Conservation (phyloP, 92 coral and sea anemone genomes). For the Zoanthus solanderi region DNA sequence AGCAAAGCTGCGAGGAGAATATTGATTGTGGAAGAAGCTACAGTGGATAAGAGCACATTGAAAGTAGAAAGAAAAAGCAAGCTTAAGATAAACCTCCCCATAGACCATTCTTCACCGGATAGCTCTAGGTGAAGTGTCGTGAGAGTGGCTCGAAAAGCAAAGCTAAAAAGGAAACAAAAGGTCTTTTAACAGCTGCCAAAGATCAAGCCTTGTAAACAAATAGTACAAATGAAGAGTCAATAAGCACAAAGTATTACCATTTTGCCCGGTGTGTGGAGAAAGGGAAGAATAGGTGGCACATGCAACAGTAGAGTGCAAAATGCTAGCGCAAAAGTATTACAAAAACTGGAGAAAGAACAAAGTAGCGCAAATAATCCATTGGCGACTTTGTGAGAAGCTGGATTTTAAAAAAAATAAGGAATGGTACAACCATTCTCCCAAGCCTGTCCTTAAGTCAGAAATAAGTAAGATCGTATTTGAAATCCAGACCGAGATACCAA, state of each 20-base stretch:
- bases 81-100: not conserved
- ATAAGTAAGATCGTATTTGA: not conserved
- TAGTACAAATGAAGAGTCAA: slow-evolving; percentile 9
- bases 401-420: not conserved
- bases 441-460: slow-evolving; percentile 30
- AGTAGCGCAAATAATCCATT: slow-evolving; percentile 43
- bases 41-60: not conserved
- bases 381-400: slow-evolving; percentile 20
- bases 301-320: slow-evolving; percentile 11
- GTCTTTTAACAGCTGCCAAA: not conserved
- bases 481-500: too few species aligned
- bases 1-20: not conserved
- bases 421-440: slow-evolving; percentile 21
- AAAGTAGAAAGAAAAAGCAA: not conserved
- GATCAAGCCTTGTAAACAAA: slow-evolving; percentile 30
- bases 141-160: slow-evolving; percentile 16
- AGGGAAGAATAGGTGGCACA: slow-evolving; percentile 39
- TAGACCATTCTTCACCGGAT: not conserved
- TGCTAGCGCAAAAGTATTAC: slow-evolving; percentile 41
- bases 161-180: not conserved
- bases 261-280: slow-evolving; percentile 47
- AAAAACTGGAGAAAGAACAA: slow-evolving; percentile 52
- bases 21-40: not conserved
- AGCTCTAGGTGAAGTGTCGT: slow-evolving; percentile 4
- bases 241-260: not conserved